Evolutionary conservation across 92 coral and sea anemone species (phyloP).

Genomic region (Diadumene lineata): DNA sequence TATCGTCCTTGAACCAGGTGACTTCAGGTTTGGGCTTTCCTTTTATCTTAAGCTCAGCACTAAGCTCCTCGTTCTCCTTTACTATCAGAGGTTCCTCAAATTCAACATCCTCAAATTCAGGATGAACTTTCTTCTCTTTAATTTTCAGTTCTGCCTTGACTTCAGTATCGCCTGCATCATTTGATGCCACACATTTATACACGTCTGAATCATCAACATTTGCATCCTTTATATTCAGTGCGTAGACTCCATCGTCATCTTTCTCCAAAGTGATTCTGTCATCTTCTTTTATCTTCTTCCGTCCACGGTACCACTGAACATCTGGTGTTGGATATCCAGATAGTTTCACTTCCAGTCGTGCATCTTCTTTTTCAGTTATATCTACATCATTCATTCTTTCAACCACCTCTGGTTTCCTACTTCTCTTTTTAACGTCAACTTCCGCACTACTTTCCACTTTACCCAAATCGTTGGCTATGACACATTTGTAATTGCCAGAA

Average conservation of each 20-base stretch:
- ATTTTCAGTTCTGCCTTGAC: constrained; percentile 49
- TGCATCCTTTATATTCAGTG: constrained; percentile 69
- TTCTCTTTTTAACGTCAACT: constrained; percentile 76
- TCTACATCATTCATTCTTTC: constrained; percentile 62
- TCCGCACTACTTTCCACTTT: constrained; percentile 56
- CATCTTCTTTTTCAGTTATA: constrained; percentile 76
- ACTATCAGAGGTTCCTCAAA: constrained; percentile 54
- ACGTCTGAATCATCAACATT: constrained; percentile 69
- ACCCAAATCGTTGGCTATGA: constrained; percentile 71
- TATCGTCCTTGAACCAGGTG: constrained; percentile 83
- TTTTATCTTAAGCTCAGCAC: constrained; percentile 53
- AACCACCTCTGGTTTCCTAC: constrained; percentile 77
- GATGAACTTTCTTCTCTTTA: constrained; percentile 59
- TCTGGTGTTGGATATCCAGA: constrained; percentile 85
- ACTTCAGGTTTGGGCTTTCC: constrained; percentile 91
- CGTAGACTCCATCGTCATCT: constrained; percentile 70
- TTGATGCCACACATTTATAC: constrained; percentile 78
- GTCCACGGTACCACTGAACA: constrained; percentile 86
- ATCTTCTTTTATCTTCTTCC: constrained; percentile 65
- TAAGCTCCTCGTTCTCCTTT: constrained; percentile 74
- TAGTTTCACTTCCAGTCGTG: constrained; percentile 74
- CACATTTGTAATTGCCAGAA: constrained; percentile 78
- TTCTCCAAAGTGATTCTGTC: constrained; percentile 62
- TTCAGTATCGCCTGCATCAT: constrained; percentile 62
- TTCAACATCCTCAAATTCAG: constrained; percentile 59